phyloP scores from a whole-genome alignment of 2,797 vertebrate genomes.

The Limosa lapponica region DNA sequence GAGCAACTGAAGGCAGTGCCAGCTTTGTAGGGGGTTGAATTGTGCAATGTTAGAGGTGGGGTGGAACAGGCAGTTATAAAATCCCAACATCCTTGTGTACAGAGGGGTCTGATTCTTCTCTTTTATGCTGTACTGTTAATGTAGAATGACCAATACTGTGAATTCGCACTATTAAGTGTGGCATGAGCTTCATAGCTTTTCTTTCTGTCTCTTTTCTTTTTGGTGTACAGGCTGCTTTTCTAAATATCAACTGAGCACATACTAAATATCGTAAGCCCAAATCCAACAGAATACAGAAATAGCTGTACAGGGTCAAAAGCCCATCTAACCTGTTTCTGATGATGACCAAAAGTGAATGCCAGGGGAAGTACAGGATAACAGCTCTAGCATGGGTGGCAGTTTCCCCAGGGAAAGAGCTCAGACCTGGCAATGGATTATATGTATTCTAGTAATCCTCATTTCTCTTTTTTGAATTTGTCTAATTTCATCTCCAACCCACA shows the following conservation, averaged over 20 bases:
- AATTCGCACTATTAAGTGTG: background rate
- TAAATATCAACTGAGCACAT: background rate
- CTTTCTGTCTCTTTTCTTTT: background rate
- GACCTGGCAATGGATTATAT: background rate
- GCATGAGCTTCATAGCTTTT: background rate
- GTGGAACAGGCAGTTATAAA: background rate
- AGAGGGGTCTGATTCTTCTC: background rate
- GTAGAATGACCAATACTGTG: background rate
- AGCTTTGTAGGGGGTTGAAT: background rate
- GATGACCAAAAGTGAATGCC: background rate
- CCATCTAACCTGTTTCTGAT: background rate
- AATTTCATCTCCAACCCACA: background rate
- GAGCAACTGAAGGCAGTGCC: background rate
- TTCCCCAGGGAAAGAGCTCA: background rate
- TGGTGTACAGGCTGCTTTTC: background rate
- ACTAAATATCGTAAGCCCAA: background rate
- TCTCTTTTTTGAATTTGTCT: background rate
- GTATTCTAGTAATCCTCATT: background rate
- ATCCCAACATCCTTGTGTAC: background rate
- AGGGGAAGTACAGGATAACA: background rate
- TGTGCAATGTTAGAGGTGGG: too few relatives aligned
- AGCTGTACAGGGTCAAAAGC: background rate
- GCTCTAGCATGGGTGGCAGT: background rate
- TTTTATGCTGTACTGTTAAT: background rate
- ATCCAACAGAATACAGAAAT: background rate